phyloP scores from a whole-genome alignment of 2,888 invertebrate species.

The Apamea monoglypha region DNA sequence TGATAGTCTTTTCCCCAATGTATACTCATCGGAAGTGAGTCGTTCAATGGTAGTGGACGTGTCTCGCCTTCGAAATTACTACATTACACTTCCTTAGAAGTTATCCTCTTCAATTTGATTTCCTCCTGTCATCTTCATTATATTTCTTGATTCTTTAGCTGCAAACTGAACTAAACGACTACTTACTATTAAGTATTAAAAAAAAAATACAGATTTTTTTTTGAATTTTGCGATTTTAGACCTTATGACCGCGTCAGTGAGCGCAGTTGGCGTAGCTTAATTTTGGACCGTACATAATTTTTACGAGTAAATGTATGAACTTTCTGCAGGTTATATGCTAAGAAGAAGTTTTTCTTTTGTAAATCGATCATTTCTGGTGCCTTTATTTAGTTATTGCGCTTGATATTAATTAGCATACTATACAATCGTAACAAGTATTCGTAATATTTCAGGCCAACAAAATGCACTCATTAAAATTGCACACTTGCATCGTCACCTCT shows the following conservation, averaged over 20 bases:
- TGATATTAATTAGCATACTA: not conserved
- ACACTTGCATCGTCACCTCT: not conserved
- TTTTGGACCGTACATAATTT: not conserved
- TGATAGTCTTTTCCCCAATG: constrained; percentile 8
- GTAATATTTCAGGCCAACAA: not conserved
- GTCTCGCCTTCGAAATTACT: constrained; percentile 31
- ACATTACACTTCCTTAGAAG: constrained; percentile 1
- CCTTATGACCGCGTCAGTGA: not conserved
- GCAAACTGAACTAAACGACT: no score
- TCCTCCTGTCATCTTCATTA: no score
- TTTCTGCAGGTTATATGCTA: not conserved
- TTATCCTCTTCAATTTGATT: constrained; percentile 4
- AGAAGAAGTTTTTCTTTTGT: not conserved
- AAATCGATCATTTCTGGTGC: not conserved
- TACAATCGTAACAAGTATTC: not conserved
- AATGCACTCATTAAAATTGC: not conserved
- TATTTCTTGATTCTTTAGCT: not conserved
- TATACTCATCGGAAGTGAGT: constrained; percentile 28
- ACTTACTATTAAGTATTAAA: no score
- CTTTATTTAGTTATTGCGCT: not conserved
- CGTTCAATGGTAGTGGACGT: constrained; percentile 34
- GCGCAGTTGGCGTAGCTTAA: not conserved
- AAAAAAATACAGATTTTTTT: not conserved
- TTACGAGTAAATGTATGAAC: not conserved
- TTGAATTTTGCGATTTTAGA: not conserved